Evolutionary conservation across 2,888 invertebrate genomes (phyloP).

Genomic region (Sycophila texana): DNA sequence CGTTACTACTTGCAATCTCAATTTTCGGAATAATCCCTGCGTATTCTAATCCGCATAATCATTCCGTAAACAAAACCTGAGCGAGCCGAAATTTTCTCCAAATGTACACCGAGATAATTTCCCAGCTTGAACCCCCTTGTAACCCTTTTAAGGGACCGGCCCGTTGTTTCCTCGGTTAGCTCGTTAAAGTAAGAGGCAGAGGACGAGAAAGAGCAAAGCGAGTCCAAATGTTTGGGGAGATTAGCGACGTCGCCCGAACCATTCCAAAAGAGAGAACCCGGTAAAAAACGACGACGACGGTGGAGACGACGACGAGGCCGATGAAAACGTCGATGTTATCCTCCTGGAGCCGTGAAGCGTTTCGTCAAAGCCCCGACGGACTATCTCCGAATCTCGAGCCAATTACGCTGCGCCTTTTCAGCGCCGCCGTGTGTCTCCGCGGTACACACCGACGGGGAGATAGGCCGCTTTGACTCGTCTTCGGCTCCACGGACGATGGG

Average conservation of each 20-base stretch:
- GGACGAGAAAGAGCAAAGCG: not conserved
- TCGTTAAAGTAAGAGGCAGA: not conserved
- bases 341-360: conserved; percentile 32
- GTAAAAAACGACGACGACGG: not conserved
- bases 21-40: too few species aligned
- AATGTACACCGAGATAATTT: too few species aligned
- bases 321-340: conserved; percentile 32
- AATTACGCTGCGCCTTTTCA: conserved; percentile 63
- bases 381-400: conserved; percentile 63
- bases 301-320: too few species aligned
- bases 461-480: conserved; percentile 5
- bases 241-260: not conserved
- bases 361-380: conserved; percentile 58
- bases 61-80: too few species aligned
- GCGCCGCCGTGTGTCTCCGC: conserved; percentile 19
- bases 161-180: too few species aligned
- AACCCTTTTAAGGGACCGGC: too few species aligned
- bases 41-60: too few species aligned
- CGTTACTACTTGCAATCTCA: too few species aligned
- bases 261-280: not conserved
- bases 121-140: too few species aligned
- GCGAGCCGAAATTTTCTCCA: too few species aligned
- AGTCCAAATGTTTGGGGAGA: not conserved
- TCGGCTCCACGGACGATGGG: not conserved
- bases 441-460: not conserved